Evolutionary conservation across 2,113 vertebrate species (phyloP), one percentile per base, ranked within the genome.

Genomic region (Chrysochloris asiatica): DNA sequence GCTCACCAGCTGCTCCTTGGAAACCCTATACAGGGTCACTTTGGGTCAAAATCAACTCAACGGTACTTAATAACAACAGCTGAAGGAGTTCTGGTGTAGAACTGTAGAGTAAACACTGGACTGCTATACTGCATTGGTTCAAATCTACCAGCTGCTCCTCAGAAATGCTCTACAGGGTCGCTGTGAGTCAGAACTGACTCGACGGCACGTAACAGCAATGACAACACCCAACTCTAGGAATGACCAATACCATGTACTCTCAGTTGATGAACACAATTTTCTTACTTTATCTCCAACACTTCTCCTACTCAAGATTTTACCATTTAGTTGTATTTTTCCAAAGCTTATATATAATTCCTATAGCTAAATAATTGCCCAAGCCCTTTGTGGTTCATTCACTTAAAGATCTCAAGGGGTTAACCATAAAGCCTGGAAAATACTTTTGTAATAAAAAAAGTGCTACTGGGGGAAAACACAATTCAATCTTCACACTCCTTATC

Each of bases 361-460:
- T n/a, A n/a, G n/a, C n/a, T n/a, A n/a, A 78, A 82, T 65, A 75
- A 82, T 63, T 63, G 22, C 4, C 48, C 45, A 6, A 79, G 72
- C 9, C 36, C 16, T 16, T 61, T 36, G n/a, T 45, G 48, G 59
- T 21, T 80, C 28, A 8, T 88, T 56, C 13, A 38, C 77, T 83
- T 36, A 80, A 69, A 75, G 59, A 71, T 48, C 75, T 36, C 43
- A 82, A 96, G 73, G 77, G 88, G 95, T 94, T 96, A 89, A 94
- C 30, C 56, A 77, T 79, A 91, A 95, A 63, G 41, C 69, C 69
- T 52, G 4, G 76, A 79, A 89, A 84, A 89, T 11, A 17, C 43
- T 81, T 85, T 78, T 24, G 52, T 91, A 89, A 83, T 1, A 86
- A 91, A 95, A 93, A 94, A 88, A 86, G 86, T n/a, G n/a, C n/a